Conservation (phyloP, 2,113 vertebrate species). For the Grantiella picta region DNA sequence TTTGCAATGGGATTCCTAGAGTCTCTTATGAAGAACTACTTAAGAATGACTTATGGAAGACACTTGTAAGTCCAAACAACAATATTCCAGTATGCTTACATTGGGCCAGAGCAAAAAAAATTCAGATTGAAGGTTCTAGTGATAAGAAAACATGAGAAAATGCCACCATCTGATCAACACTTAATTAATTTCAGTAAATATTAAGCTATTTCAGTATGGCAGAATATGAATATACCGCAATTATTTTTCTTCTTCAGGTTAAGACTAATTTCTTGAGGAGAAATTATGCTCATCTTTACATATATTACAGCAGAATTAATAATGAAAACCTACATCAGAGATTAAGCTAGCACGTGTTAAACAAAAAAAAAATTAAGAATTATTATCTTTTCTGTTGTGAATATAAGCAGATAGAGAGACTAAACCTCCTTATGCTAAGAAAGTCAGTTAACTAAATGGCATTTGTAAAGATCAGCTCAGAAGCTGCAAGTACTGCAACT, state of each 20-base stretch:
- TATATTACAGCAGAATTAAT: conserved; percentile 33
- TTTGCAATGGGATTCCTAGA: not conserved
- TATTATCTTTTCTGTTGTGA: not conserved
- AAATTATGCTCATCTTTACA: conserved; percentile 58
- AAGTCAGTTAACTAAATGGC: conserved; percentile 12
- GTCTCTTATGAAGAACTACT: not conserved
- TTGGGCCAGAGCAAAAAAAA: conserved; percentile 12
- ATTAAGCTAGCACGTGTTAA: not conserved
- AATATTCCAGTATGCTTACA: conserved; percentile 13
- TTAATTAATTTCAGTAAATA: conserved; percentile 73
- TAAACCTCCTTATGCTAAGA: not conserved
- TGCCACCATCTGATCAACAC: conserved; percentile 60
- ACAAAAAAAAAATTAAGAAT: not conserved
- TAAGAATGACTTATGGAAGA: not conserved
- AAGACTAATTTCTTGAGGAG: conserved; percentile 56
- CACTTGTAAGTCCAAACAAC: not conserved
- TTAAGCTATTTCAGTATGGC: conserved; percentile 58
- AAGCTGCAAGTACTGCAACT: conserved; percentile 17
- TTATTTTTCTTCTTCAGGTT: conserved; percentile 51
- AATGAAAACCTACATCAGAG: conserved; percentile 3
- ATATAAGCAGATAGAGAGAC: not conserved
- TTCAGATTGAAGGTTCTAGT: conserved; percentile 34
- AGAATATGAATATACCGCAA: conserved; percentile 54
- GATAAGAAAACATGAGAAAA: conserved; percentile 58
- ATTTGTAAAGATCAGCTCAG: conserved; percentile 45